phyloP scores from a whole-genome alignment of 2,888 invertebrate genomes.

The Phania funesta region DNA sequence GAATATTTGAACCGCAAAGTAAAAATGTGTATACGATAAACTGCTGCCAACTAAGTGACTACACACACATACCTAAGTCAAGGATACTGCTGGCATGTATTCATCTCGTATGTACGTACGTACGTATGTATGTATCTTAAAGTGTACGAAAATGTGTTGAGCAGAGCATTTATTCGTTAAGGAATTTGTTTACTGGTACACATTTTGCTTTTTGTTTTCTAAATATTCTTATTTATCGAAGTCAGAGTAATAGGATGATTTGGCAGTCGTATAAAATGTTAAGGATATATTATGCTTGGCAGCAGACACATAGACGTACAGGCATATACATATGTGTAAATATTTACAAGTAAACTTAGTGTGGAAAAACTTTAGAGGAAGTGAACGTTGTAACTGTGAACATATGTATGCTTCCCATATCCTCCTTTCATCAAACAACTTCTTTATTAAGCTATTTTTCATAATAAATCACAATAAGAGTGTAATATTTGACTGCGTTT shows the following conservation, averaged over 20 bases:
- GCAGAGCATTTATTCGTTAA: constrained; percentile 17
- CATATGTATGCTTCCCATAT: neutral
- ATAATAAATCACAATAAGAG: neutral
- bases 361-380: neutral
- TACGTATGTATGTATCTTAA: no score
- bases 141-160: neutral
- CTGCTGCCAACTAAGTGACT: no score
- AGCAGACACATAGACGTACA: no score
- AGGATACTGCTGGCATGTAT: no score
- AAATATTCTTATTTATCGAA: neutral
- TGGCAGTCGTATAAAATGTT: constrained; percentile 55
- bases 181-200: constrained; percentile 8
- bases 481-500: neutral
- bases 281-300: constrained; percentile 45
- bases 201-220: neutral
- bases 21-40: no score
- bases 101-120: no score
- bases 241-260: constrained; percentile 60
- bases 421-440: neutral
- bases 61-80: no score
- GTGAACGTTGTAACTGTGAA: neutral
- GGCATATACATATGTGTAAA: neutral
- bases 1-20: no score
- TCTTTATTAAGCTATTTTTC: neutral
- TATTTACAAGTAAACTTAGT: neutral